Percentiles rank a stretch among this genome's conserved stretches.
phyloP scores from a whole-genome alignment of 2,113 vertebrate genomes.

The Oxyura jamaicensis region DNA sequence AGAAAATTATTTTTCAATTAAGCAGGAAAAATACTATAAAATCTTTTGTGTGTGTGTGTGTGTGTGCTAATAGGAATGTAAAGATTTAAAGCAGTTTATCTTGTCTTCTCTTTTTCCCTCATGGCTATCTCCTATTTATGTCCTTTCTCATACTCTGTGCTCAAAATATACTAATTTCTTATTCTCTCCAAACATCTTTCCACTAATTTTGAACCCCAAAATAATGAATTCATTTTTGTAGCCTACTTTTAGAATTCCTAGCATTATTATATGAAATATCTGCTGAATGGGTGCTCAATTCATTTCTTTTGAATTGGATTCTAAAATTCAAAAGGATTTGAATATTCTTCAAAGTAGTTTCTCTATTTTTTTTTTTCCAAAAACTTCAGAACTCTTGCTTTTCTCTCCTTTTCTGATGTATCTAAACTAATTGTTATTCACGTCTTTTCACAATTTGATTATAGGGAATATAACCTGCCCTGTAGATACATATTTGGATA shows the following conservation, averaged over 20 bases:
- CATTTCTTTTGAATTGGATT: background rate
- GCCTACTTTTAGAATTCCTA: background rate
- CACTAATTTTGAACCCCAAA: background rate
- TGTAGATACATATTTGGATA: background rate
- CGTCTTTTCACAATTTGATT: background rate
- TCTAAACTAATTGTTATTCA: background rate
- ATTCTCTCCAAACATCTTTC: background rate
- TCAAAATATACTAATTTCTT: background rate
- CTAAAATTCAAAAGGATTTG: background rate
- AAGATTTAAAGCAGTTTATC: background rate
- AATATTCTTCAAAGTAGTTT: background rate
- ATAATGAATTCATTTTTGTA: background rate
- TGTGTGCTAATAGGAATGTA: background rate
- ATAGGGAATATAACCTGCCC: background rate
- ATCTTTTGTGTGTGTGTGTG: too few species aligned
- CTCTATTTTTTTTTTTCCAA: background rate
- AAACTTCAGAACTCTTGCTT: background rate
- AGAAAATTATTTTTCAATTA: background rate
- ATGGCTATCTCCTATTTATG: background rate
- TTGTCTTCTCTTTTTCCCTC: background rate
- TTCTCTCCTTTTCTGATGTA: background rate
- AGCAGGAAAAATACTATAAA: background rate
- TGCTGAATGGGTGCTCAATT: background rate
- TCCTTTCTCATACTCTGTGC: background rate
- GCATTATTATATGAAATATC: background rate